phyloP scores from a whole-genome alignment of 2,888 invertebrate species.

The Coenonympha glycerion region DNA sequence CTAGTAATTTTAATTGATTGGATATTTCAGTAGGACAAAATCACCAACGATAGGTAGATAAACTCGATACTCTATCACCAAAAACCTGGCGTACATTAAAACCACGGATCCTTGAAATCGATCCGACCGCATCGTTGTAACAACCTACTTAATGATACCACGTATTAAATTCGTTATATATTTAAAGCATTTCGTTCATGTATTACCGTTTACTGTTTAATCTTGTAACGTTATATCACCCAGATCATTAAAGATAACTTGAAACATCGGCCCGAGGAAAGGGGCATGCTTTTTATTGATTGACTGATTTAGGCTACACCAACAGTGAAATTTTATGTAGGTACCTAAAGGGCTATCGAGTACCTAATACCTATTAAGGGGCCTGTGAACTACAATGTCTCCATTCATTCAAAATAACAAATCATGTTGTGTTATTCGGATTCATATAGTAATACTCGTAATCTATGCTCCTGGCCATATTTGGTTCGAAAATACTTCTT shows the following conservation, averaged over 20 bases:
- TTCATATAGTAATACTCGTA: no score
- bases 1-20: neutral
- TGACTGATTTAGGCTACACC: neutral
- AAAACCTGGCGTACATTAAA: constrained; percentile 26
- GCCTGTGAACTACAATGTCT: no score
- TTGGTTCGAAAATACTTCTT: no score
- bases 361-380: no score
- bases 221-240: neutral
- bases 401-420: no score
- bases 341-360: no score
- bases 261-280: neutral
- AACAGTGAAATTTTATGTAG: no score
- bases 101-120: constrained; percentile 66
- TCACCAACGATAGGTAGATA: constrained; percentile 2
- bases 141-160: constrained; percentile 37
- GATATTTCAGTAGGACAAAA: neutral
- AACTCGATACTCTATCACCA: constrained; percentile 19
- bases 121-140: constrained; percentile 65
- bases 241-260: neutral
- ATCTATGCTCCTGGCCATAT: no score
- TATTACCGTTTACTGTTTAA: neutral
- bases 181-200: constrained; percentile 16
- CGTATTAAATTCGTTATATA: constrained; percentile 37
- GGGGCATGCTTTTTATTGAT: neutral
- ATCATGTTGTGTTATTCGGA: no score